Conservation (phyloP, 2,797 vertebrate species). For the Anguilla obscura region DNA sequence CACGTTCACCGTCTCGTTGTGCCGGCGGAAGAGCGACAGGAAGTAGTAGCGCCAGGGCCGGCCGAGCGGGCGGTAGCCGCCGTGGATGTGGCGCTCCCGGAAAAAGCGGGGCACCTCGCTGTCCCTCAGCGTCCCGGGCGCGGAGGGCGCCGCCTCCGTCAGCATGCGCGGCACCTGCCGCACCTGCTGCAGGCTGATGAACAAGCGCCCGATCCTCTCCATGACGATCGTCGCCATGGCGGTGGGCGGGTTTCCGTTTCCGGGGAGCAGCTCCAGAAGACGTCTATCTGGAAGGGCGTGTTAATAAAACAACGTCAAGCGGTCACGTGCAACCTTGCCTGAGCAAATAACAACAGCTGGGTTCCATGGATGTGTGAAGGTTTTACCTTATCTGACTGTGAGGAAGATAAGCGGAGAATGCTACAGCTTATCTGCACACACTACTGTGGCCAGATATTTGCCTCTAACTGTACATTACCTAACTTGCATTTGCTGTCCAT, state of each 20-base stretch:
- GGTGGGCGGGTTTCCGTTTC: neutral
- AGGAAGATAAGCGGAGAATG: neutral
- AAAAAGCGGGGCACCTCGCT: constrained; percentile 78
- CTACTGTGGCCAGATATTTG: neutral
- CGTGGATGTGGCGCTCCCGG: constrained; percentile 77
- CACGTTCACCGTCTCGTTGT: constrained; percentile 88
- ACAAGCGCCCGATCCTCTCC: constrained; percentile 74
- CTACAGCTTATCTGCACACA: neutral
- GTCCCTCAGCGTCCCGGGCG: constrained; percentile 74
- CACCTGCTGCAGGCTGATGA: constrained; percentile 71
- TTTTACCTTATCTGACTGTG: neutral
- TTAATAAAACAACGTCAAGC: neutral
- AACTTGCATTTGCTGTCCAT: neutral
- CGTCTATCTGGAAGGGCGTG: neutral
- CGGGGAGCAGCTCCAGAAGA: neutral
- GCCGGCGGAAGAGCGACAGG: constrained; percentile 81
- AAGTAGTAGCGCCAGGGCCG: constrained; percentile 86
- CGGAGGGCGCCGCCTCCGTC: constrained; percentile 56
- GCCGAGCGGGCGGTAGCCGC: constrained; percentile 80
- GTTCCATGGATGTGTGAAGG: neutral
- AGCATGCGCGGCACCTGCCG: constrained; percentile 67
- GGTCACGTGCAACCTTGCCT: neutral
- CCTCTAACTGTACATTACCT: neutral
- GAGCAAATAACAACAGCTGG: neutral
- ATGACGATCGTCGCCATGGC: constrained; percentile 74